phyloP scores from a whole-genome alignment of 2,113 vertebrate genomes.

The Spea multiplicata region DNA sequence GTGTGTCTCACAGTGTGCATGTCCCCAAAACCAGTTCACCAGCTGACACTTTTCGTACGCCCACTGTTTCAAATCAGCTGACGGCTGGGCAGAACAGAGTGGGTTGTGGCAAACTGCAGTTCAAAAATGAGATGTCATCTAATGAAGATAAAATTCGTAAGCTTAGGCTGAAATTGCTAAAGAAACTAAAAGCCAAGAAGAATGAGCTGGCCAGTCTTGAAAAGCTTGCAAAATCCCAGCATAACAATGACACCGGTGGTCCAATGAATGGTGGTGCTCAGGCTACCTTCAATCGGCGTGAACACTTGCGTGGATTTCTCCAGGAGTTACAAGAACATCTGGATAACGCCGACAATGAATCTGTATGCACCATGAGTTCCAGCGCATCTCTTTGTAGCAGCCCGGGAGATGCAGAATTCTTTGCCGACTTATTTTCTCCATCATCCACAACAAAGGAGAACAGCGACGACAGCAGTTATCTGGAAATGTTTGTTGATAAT shows the following conservation, averaged over 20 bases:
- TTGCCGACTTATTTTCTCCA: constrained; percentile 81
- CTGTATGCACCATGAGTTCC: constrained; percentile 59
- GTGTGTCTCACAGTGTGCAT: background rate
- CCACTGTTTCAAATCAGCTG: background rate
- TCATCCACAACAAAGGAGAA: constrained; percentile 66
- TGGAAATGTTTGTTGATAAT: constrained; percentile 68
- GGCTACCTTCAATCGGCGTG: constrained; percentile 50
- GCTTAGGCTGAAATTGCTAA: constrained; percentile 82
- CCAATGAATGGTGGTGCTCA: constrained; percentile 6
- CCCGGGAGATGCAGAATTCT: constrained; percentile 68
- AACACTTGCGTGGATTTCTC: constrained; percentile 63
- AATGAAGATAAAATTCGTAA: constrained; percentile 64
- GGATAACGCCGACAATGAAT: constrained; percentile 60
- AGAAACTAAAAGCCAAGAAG: constrained; percentile 88
- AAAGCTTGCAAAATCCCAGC: constrained; percentile 56
- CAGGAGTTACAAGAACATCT: constrained; percentile 65
- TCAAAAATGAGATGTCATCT: constrained; percentile 43
- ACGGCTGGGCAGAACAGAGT: background rate
- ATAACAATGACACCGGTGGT: constrained; percentile 37
- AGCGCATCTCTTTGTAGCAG: constrained; percentile 54
- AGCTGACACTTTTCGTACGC: background rate
- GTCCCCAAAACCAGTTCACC: background rate
- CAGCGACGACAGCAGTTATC: constrained; percentile 63
- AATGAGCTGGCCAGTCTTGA: constrained; percentile 82
- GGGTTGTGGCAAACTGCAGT: constrained; percentile 13